Percentiles rank a stretch among this genome's conserved stretches.
Conservation (phyloP, 2,888 invertebrate species). For the Pilophorus perplexus region DNA sequence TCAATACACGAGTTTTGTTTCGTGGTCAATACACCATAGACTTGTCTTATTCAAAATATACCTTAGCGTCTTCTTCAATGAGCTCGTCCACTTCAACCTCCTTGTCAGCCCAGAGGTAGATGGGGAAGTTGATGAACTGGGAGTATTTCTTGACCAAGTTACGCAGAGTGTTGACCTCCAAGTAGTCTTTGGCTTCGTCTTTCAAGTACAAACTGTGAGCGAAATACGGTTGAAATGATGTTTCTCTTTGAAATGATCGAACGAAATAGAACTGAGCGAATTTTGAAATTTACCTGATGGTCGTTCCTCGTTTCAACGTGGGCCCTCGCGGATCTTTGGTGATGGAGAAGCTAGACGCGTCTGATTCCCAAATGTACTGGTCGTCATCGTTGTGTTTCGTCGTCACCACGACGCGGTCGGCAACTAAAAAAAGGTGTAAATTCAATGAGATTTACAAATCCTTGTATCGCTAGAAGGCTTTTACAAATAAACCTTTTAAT, state of each 20-base stretch:
- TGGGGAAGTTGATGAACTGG: conserved; percentile 99
- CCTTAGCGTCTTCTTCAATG: conserved; percentile 56
- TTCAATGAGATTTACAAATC: not conserved
- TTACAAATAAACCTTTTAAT: no score
- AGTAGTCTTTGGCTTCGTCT: conserved; percentile 94
- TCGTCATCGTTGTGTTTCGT: conserved; percentile 91
- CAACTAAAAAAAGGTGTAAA: conserved; percentile 60
- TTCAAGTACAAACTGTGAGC: conserved; percentile 88
- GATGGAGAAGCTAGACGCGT: conserved; percentile 84
- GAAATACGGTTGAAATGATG: no score
- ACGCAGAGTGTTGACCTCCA: conserved; percentile 87
- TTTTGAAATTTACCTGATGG: conserved; percentile 55
- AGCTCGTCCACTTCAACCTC: conserved; percentile 55
- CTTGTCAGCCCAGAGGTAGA: conserved; percentile 84
- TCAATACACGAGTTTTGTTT: no score
- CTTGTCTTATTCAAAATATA: no score
- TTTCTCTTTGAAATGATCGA: no score
- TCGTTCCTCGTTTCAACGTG: conserved; percentile 85
- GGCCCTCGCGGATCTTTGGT: conserved; percentile 91
- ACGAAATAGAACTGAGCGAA: not conserved
- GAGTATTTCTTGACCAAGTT: conserved; percentile 95
- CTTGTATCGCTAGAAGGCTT: not conserved
- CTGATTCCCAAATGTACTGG: conserved; percentile 98
- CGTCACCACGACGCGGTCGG: conserved; percentile 92
- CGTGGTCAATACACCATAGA: no score